These are phyloP conservation scores for Caradrina clavipalpis DNA, from an alignment of 2,888 invertebrate genomes.

Conservation along the genomic window DNA sequence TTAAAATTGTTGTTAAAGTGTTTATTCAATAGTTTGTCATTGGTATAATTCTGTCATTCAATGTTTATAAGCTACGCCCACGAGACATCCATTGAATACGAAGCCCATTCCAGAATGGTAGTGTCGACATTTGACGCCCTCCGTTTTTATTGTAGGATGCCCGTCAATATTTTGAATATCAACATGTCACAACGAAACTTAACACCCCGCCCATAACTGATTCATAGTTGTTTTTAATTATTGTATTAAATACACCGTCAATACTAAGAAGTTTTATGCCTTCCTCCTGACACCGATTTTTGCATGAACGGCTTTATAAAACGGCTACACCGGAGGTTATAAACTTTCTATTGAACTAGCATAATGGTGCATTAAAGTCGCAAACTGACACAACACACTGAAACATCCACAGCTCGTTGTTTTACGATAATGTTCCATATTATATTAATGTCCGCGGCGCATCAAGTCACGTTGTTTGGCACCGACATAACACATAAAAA, in stretches of 20 bases:
- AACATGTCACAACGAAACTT: constrained; percentile 46
- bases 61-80: constrained; percentile 75
- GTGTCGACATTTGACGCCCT: constrained; percentile 70
- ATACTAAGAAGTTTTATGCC: constrained; percentile 67
- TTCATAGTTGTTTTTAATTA: constrained; percentile 50
- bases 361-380: constrained; percentile 77
- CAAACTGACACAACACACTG: constrained; percentile 70
- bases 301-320: constrained; percentile 69
- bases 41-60: constrained; percentile 68
- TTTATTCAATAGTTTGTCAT: constrained; percentile 66
- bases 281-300: constrained; percentile 75
- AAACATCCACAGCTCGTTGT: constrained; percentile 65
- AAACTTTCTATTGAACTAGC: constrained; percentile 81
- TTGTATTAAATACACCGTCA: constrained; percentile 56
- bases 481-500: constrained; percentile 67
- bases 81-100: constrained; percentile 69
- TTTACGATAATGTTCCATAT: constrained; percentile 70
- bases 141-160: constrained; percentile 52
- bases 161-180: constrained; percentile 54
- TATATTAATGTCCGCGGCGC: constrained; percentile 62
- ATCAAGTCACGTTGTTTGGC: constrained; percentile 66
- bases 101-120: constrained; percentile 67
- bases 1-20: constrained; percentile 58
- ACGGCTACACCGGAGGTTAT: constrained; percentile 79
- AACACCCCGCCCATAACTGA: constrained; percentile 35